Base-by-base conservation (phyloP, 2,888 invertebrate genomes). In the Melanostoma scalare region DNA sequence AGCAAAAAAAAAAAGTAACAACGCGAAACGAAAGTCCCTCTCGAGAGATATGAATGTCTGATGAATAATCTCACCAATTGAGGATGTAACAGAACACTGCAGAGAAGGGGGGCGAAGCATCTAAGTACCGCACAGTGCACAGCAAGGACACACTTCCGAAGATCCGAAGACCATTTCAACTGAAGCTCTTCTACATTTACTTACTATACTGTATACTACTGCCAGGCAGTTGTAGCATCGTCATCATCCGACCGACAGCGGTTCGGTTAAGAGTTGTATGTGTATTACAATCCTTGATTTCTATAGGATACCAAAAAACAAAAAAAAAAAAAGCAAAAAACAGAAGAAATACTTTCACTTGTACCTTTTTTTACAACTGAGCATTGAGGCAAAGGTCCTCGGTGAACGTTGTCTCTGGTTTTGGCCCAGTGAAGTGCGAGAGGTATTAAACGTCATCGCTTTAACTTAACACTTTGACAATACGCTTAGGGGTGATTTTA, bases 401-500 rank as follows among this genome's bases (percentile, higher is more conserved):
- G 10, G 55, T 40, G 67, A 31, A 30, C 52, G 50, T 46, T 67
- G 56, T 30, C 40, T 61, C 38, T 46, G 46, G 33, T 35, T 69
- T 20, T 46, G 46, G 42, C 10, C 20, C 10, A 40, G 30, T 9
- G 56, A 63, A 38, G 40, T 35, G 33, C 31, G 50, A 35, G 52
- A 33, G 67, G 84, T 75, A 38, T 71, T 74, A 85, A 85, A 80
- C 80, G 85, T 80, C 79, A 85, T 81, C 85, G 67, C 69, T 79
- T 79, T 60, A 74, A 79, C 74, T 79, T 73, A 79, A 81, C 85
- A 85, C 74, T 73, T 77, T 80, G 82, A 88, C 88, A 89, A 89
- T 89, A 89, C 90, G 89, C 89, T 88, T 86, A 88, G 89, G 90
- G 88, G 89, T 89, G 89, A 90, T 90, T 90, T 90, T 90, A 90